These are phyloP conservation scores for Anthoscopus minutus DNA, from an alignment of 2,113 vertebrate genomes.

Conservation along the genomic window DNA sequence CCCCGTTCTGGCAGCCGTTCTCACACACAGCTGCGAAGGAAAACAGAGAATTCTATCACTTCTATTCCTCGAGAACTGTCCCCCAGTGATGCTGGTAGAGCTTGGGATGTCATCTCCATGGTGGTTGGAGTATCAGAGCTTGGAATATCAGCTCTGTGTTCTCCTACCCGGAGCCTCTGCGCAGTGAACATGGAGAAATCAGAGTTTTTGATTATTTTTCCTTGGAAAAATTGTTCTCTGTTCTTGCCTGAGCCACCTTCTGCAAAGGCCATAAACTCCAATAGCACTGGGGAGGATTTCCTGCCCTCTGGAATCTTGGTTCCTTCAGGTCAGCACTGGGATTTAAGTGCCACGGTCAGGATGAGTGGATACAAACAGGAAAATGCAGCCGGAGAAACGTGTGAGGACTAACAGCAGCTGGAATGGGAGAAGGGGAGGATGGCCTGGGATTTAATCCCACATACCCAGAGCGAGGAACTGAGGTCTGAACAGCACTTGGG, in stretches of 20 bases:
- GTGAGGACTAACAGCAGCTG: neutral
- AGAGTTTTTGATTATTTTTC: neutral
- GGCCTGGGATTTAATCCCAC: neutral
- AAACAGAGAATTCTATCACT: neutral
- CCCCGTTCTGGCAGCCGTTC: conserved; percentile 92
- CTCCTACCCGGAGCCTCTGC: fast-evolving
- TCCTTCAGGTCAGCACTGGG: neutral
- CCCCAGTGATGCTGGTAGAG: neutral
- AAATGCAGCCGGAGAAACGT: neutral
- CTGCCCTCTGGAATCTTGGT: neutral
- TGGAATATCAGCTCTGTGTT: fast-evolving
- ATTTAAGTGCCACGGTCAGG: neutral
- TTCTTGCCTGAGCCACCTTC: neutral
- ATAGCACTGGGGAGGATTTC: neutral
- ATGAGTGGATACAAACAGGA: neutral
- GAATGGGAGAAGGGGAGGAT: neutral
- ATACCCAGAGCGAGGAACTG: neutral
- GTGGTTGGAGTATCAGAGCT: fast-evolving
- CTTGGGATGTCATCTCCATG: fast-evolving
- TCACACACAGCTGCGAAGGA: conserved; percentile 85
- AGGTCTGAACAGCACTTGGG: neutral
- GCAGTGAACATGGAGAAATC: fast-evolving
- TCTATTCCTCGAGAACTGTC: neutral
- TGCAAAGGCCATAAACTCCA: neutral
- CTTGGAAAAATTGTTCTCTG: neutral